phyloP scores from a whole-genome alignment of 2,113 vertebrate species.

The Todiramphus saurophagus region DNA sequence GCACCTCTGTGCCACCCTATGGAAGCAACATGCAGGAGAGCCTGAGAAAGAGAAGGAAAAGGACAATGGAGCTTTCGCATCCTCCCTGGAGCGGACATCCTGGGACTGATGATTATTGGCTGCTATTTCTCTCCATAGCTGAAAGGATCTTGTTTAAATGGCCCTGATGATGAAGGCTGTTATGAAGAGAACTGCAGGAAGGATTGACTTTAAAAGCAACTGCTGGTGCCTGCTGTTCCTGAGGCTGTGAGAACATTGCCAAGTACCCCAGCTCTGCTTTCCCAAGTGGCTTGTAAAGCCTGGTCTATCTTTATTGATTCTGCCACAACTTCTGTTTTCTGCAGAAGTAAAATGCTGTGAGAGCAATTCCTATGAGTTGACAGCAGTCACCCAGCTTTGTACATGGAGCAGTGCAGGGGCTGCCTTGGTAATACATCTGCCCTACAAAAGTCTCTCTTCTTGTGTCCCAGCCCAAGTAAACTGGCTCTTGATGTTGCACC shows the following conservation, averaged over 20 bases:
- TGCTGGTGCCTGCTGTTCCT: background rate
- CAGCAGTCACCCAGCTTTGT: background rate
- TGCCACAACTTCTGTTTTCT: background rate
- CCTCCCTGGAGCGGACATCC: background rate
- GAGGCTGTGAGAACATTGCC: background rate
- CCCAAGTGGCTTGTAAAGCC: background rate
- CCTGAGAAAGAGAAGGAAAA: background rate
- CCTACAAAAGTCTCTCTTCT: background rate
- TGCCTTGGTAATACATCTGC: background rate
- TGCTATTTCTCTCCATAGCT: background rate
- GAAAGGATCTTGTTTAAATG: background rate
- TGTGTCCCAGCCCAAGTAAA: background rate
- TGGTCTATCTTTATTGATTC: fast-evolving
- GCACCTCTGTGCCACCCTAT: background rate
- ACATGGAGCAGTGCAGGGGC: no score
- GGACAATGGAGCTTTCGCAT: background rate
- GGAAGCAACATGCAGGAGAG: background rate
- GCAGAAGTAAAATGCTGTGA: background rate
- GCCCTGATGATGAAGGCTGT: background rate
- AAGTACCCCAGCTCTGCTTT: background rate
- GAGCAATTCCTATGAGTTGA: background rate
- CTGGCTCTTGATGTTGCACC: background rate
- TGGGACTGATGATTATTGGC: background rate
- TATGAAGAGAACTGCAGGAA: background rate
- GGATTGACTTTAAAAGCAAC: background rate